Evolutionary conservation across 2,888 invertebrate species (phyloP), one percentile per base, ranked within the genome.

Genomic region (Esperia sulphurella): DNA sequence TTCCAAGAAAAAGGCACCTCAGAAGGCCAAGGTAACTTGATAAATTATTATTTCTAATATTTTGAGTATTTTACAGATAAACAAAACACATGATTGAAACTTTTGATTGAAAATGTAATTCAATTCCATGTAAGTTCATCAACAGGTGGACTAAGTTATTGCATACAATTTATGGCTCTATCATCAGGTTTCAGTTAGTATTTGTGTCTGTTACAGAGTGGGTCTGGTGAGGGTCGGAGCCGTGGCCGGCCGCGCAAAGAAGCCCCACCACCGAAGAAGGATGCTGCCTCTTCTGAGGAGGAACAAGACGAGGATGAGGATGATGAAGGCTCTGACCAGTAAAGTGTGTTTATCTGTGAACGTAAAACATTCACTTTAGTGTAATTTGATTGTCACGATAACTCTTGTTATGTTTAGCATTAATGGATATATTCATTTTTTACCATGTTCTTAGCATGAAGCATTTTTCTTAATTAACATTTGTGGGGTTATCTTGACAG

Each of bases 301-400:
- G 88, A 90, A 64, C 87, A 89, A 49, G 90, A 90, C 39, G 84
- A 85, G 41, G 89, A 90, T 53, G 89, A 90, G 39, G 90, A 89
- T 28, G 89, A 90, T 43, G 89, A 90, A 54, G 90, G 83, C 60
- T 90, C 90, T 61, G 90, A 90, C 75, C 86, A 90, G 81, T 90
- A 87, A 85, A 76, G 52, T 58, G 72, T 73, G 71, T 75, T 75
- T 60, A 67, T 71, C 68, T 68, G 57, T 56, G 64, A 65, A 71
- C 68, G 65, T 63, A 65, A 76, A 75, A 78, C 75, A 79, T 73
- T 75, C 74, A 71, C 59, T 68, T 66, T 85, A 87, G 87, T 79
- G 81, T 84, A 85, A 85, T 82, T 84, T 83, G 84, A 79, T 75
- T 81, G 83, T 82, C 79, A 76, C 55, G 78, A 80, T 86, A 82